phyloP scores from a whole-genome alignment of 2,797 vertebrate species.

The Muraenolepis orangiensis region DNA sequence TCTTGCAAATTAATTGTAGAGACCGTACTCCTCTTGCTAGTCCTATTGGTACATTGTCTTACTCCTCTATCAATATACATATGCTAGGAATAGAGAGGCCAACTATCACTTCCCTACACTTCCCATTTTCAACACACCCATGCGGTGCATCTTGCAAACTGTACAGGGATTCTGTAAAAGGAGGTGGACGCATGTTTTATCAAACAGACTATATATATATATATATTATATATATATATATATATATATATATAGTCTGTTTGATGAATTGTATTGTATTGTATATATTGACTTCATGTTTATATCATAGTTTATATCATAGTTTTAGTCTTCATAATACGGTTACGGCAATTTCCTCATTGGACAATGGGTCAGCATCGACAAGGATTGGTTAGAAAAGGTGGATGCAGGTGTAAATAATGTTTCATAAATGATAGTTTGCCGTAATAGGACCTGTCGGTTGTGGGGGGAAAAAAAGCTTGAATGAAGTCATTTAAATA shows the following conservation, averaged over 20 bases:
- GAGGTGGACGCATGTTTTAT: slow-evolving; percentile 66
- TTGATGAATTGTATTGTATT: no score
- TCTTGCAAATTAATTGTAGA: neutral
- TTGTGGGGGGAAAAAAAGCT: neutral
- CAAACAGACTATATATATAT: slow-evolving; percentile 36
- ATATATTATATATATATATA: neutral
- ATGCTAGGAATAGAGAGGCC: no score
- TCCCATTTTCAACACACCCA: neutral
- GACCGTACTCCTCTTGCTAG: neutral
- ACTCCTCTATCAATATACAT: neutral
- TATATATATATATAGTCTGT: neutral
- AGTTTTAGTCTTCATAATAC: neutral
- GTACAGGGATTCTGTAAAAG: slow-evolving; percentile 73
- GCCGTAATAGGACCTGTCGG: neutral
- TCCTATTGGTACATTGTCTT: neutral
- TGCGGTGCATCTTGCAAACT: slow-evolving; percentile 43
- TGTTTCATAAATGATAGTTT: neutral
- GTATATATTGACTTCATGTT: neutral
- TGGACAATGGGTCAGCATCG: neutral
- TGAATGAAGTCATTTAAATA: slow-evolving; percentile 4
- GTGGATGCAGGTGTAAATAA: neutral
- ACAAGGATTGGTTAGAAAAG: neutral
- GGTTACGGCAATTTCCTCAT: neutral
- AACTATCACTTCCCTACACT: neutral
- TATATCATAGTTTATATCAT: slow-evolving; percentile 2